A percentile compares a stretch with the other conserved stretches of the same genome.
Conservation (phyloP, 2,888 invertebrate species). For the Leucoma salicis region DNA sequence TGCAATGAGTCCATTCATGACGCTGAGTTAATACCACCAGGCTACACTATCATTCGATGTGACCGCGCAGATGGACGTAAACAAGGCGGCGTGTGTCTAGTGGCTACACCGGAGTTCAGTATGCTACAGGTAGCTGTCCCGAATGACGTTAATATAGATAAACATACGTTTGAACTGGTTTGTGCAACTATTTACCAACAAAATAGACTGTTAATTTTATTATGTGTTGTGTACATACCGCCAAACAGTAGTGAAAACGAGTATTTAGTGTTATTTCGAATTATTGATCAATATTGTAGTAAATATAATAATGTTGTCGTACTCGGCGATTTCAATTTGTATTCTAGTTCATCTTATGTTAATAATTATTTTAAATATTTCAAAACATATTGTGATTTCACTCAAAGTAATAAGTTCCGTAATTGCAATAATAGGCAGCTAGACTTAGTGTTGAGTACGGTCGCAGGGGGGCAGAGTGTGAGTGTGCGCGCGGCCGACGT, state of each 20-base stretch:
- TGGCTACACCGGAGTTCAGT: conserved; percentile 10
- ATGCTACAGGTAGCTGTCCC: conserved; percentile 2
- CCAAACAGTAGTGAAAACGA: conserved; percentile 7
- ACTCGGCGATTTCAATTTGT: conserved; percentile 14
- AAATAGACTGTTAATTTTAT: conserved; percentile 5
- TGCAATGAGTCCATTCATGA: background rate
- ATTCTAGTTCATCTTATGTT: conserved; percentile 2
- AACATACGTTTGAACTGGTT: conserved; percentile 8
- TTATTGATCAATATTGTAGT: conserved; percentile 6
- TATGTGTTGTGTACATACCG: conserved; percentile 9
- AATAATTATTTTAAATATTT: conserved; percentile 9
- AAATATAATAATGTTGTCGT: conserved; percentile 6
- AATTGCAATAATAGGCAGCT: conserved; percentile 2
- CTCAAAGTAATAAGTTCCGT: background rate
- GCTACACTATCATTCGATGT: background rate
- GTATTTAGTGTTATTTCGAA: conserved; percentile 2
- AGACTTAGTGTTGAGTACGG: conserved; percentile 4
- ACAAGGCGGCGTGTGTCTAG: conserved; percentile 10
- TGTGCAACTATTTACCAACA: conserved; percentile 3
- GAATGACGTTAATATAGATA: conserved; percentile 5
- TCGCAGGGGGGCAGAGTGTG: conserved; percentile 1
- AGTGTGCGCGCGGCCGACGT: conserved; percentile 3
- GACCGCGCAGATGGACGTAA: background rate
- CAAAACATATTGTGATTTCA: background rate
- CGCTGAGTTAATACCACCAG: background rate